Percentiles rank a stretch among this genome's conserved stretches.
These are phyloP conservation scores for Trogon surrucura DNA, from an alignment of 2,113 vertebrate genomes.

Conservation along the genomic window DNA sequence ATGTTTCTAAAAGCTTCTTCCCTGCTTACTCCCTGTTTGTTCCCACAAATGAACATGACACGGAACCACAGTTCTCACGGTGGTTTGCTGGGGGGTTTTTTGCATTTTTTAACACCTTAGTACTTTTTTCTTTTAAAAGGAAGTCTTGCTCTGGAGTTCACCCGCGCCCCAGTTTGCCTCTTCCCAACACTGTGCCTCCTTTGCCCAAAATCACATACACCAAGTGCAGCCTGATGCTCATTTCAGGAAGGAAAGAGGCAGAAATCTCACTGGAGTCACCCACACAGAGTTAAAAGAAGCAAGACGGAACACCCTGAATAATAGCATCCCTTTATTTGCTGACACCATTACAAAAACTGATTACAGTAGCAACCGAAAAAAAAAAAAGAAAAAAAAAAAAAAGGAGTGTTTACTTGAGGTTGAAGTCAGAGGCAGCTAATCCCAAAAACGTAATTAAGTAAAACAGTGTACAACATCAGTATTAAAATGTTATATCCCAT, in stretches of 20 bases:
- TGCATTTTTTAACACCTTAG: not conserved
- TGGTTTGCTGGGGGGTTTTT: no score
- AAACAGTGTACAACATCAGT: slow-evolving; percentile 78
- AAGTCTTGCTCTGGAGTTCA: not conserved
- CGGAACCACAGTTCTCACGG: fast-evolving
- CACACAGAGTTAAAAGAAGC: not conserved
- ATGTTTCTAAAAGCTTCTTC: no score
- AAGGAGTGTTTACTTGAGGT: slow-evolving; percentile 77
- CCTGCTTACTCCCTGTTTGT: not conserved
- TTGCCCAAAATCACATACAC: not conserved
- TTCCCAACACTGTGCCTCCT: not conserved
- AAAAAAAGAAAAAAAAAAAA: slow-evolving; percentile 5
- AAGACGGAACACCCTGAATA: slow-evolving; percentile 58
- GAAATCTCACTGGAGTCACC: not conserved
- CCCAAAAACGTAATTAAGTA: slow-evolving; percentile 76
- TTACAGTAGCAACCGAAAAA: slow-evolving; percentile 80
- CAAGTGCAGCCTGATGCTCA: not conserved
- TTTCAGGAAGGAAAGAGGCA: not conserved
- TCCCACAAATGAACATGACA: not conserved
- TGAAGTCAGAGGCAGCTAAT: slow-evolving; percentile 80
- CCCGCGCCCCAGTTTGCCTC: not conserved
- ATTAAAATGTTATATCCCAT: slow-evolving; percentile 81
- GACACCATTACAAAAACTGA: slow-evolving; percentile 81
- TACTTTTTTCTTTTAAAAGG: not conserved
- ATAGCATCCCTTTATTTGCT: slow-evolving; percentile 83